Percentiles rank a stretch among this genome's conserved stretches.
phyloP scores from a whole-genome alignment of 2,888 invertebrate species.

The Scaptomyza tumidula region DNA sequence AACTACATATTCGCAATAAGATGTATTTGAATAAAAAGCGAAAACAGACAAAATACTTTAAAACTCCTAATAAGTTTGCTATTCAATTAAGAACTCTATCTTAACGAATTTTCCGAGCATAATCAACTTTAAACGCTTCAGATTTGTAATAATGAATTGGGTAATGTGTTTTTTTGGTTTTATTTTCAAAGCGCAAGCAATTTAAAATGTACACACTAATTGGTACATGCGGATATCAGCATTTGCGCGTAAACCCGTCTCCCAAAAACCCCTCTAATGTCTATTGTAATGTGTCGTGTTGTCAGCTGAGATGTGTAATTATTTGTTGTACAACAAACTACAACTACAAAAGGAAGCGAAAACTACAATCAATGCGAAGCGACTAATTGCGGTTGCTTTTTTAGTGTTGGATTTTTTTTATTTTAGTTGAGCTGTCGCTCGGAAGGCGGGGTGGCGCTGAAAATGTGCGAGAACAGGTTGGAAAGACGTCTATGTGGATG shows the following conservation, averaged over 20 bases:
- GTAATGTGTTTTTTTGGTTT: not conserved
- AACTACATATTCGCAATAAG: too few species aligned
- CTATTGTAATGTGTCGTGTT: slow-evolving; percentile 60
- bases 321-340: slow-evolving; percentile 36
- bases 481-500: slow-evolving; percentile 21
- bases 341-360: not conserved
- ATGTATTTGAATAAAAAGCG: too few species aligned
- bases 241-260: slow-evolving; percentile 1
- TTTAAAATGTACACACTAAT: slow-evolving; percentile 27
- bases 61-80: not conserved
- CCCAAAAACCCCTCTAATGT: slow-evolving; percentile 2
- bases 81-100: not conserved
- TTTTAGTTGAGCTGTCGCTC: slow-evolving; percentile 52
- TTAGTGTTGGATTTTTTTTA: slow-evolving; percentile 27
- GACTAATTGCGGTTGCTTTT: slow-evolving; percentile 64
- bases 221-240: slow-evolving; percentile 29
- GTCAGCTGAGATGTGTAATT: slow-evolving; percentile 72
- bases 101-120: not conserved
- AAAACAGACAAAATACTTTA: not conserved
- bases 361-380: slow-evolving; percentile 51
- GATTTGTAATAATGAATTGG: not conserved
- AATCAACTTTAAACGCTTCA: not conserved
- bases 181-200: not conserved
- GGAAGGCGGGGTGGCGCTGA: slow-evolving; percentile 52
- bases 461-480: slow-evolving; percentile 62